Percentiles rank a stretch among this genome's conserved stretches.
Evolutionary conservation across 2,888 invertebrate genomes (phyloP).

Genomic region (Timandra comae): DNA sequence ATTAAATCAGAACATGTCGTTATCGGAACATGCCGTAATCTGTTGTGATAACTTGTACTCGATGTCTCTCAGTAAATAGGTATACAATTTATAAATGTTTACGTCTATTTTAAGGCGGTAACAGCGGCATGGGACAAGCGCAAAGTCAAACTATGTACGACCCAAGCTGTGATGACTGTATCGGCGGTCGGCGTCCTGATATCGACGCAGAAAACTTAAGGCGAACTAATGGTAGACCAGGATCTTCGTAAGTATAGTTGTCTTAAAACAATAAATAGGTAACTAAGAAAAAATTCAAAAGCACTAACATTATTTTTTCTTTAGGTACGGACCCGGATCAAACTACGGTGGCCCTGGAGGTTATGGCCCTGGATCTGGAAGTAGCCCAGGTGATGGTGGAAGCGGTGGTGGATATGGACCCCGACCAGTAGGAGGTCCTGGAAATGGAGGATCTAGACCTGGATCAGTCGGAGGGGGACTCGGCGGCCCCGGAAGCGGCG

Average conservation of each 20-base stretch:
- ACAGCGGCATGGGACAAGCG: conserved; percentile 91
- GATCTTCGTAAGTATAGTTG: conserved; percentile 20
- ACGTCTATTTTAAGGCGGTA: conserved; percentile 84
- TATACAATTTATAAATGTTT: too few relatives aligned
- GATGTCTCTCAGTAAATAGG: too few relatives aligned
- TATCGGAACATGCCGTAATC: too few relatives aligned
- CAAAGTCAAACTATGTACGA: conserved; percentile 88
- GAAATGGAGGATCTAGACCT: conserved; percentile 4
- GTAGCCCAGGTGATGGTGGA: too few relatives aligned
- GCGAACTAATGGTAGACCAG: conserved; percentile 21
- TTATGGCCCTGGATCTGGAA: conserved; percentile 17
- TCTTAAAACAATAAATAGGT: not conserved
- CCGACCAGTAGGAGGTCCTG: conserved; percentile 11
- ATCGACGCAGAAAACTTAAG: conserved; percentile 40
- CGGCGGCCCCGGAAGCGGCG: conserved; percentile 8
- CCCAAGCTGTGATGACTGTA: conserved; percentile 82
- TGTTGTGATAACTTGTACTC: too few relatives aligned
- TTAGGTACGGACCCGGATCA: not conserved
- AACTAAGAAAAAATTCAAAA: too few relatives aligned
- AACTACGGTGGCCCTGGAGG: conserved; percentile 1
- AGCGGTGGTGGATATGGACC: conserved; percentile 14
- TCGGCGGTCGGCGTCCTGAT: conserved; percentile 40
- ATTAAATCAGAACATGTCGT: too few relatives aligned
- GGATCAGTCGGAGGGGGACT: conserved; percentile 10
- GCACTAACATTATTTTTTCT: too few relatives aligned